Evolutionary conservation across 2,113 vertebrate genomes (phyloP).

Genomic region (Entomyzon cyanotis): DNA sequence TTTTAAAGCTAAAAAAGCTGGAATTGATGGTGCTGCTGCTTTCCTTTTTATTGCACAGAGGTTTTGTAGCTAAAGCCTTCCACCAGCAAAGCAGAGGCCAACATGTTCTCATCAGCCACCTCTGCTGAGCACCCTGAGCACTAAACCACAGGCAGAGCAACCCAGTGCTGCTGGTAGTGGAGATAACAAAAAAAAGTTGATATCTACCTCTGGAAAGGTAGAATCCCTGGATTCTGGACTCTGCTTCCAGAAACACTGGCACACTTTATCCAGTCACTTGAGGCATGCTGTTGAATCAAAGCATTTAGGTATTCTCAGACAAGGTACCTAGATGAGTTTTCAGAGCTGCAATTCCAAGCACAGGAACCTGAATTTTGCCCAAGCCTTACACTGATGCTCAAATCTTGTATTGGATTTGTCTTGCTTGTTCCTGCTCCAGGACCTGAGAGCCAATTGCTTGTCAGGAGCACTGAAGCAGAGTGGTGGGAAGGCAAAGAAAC

Average conservation of each 20-base stretch:
- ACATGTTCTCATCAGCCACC: neutral
- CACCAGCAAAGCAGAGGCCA: neutral
- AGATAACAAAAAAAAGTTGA: neutral
- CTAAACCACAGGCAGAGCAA: neutral
- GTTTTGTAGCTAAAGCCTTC: neutral
- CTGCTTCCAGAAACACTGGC: neutral
- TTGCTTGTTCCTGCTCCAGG: neutral
- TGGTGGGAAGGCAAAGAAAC: neutral
- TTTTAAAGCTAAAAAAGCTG: neutral
- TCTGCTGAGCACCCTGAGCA: neutral
- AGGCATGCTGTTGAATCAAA: neutral
- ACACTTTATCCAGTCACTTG: neutral
- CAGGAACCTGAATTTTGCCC: neutral
- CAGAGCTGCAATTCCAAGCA: neutral
- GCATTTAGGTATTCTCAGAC: neutral
- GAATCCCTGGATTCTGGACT: neutral
- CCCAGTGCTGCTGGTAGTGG: neutral
- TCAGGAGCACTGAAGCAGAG: conserved; percentile 6
- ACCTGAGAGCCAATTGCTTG: neutral
- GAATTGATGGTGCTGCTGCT: neutral
- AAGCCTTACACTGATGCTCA: neutral
- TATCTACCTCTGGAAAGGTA: neutral
- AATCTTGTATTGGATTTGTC: conserved; percentile 15
- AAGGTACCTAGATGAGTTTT: neutral
- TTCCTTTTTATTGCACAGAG: neutral